phyloP scores from a whole-genome alignment of 1,140 invertebrate genomes.

The Dendrolimus punctatus region DNA sequence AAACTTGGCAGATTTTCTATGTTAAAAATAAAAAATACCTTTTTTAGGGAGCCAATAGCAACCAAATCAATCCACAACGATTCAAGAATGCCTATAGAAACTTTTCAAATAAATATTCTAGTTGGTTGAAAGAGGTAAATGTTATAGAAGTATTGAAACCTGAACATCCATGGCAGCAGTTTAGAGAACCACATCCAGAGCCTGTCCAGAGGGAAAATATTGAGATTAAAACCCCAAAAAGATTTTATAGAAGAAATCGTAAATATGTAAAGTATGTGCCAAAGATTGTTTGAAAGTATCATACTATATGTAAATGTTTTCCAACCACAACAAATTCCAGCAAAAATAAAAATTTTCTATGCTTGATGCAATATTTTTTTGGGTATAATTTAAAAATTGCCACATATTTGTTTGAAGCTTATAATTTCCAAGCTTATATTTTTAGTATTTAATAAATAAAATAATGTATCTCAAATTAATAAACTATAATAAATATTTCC shows the following conservation, averaged over 20 bases:
- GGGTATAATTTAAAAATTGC: no score
- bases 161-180: conserved; percentile 75
- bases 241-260: conserved; percentile 47
- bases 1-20: no score
- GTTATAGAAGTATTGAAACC: conserved; percentile 66
- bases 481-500: no score
- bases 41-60: no score
- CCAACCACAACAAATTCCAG: no score
- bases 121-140: conserved; percentile 71
- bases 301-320: conserved; percentile 14
- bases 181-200: conserved; percentile 47
- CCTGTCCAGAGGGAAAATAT: conserved; percentile 40
- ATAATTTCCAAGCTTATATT: no score
- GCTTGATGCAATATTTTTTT: no score
- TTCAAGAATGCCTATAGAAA: conserved; percentile 26
- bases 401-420: no score
- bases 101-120: conserved; percentile 58
- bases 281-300: conserved; percentile 29
- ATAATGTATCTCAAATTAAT: no score
- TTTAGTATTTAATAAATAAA: no score
- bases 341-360: no score
- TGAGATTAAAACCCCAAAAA: conserved; percentile 47
- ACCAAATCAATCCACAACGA: conserved; percentile 2
- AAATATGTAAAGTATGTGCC: conserved; percentile 40
- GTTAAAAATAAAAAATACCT: no score